Evolutionary conservation across 2,888 invertebrate genomes (phyloP), one percentile per base, ranked within the genome.

Genomic region (Xylota segnis): DNA sequence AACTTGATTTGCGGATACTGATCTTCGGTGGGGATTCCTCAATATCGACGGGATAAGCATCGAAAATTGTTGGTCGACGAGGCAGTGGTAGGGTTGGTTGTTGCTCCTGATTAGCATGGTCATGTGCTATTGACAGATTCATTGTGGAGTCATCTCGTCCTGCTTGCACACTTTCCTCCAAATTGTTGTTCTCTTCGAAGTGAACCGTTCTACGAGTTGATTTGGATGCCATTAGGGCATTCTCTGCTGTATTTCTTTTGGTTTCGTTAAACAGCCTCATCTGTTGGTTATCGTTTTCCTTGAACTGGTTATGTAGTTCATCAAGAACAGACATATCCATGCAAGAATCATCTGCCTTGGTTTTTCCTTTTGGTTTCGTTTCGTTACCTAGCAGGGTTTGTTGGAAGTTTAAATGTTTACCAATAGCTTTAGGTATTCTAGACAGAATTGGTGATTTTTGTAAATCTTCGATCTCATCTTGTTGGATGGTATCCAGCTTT

Each of bases 1-100:
- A 83, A n/a, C 78, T 83, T 2, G 78, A 77, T 29, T 83, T 83
- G 45, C 78, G 61, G 7, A 32, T 32, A 0, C 47, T 47, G 0
- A 29, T 23, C 56, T 74, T 68, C 7, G 74, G 56, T 4, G 68
- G 43, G 3, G 78, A 68, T n/a, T 56, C 74, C 0, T 74, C 83
- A 4, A 74, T 12, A 4, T 83, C 68, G 0, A 78, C 1, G 6
- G 61, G 68, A 9, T 56, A 37, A 10, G 50, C 10, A 0, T 72
- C 68, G 18, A 56, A 18, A 9, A 68, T 63, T 7, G 83, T 74
- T 5, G 74, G 37, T n/a, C 83, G 66, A 18, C 43, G 27, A 1
- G 83, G 83, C 40, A 56, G 68, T 7, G 61, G 61, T 10, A 74
- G 0, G 10, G 6, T 0, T 29, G 68, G 61, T 14, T 43, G 12